These are phyloP conservation scores for Tenthredo amoena DNA, from an alignment of 2,888 invertebrate genomes.

Conservation along the genomic window DNA sequence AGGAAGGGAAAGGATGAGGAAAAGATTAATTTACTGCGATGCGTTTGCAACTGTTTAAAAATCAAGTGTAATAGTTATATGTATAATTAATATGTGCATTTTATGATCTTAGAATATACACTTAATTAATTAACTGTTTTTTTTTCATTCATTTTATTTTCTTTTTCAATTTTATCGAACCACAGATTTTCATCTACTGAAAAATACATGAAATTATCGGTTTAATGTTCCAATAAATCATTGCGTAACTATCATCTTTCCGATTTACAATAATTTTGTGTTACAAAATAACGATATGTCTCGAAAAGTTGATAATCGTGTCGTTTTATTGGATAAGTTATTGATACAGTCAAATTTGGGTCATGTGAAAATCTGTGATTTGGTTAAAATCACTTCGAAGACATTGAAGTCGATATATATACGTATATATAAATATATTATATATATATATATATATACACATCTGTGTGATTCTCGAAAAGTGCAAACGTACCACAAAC, in stretches of 20 bases:
- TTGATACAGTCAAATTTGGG: too few relatives aligned
- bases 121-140: neutral
- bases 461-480: neutral
- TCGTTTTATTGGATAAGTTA: neutral
- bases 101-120: neutral
- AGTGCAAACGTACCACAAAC: neutral
- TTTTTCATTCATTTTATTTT: too few relatives aligned
- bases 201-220: too few relatives aligned
- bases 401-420: neutral
- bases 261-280: neutral
- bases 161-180: neutral
- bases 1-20: neutral
- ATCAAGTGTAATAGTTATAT: neutral
- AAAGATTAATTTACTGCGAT: neutral
- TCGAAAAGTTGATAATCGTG: neutral
- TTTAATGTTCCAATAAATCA: too few relatives aligned
- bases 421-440: neutral
- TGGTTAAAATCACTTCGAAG: neutral
- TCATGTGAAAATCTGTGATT: too few relatives aligned
- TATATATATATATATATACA: neutral
- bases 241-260: neutral
- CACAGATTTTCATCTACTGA: neutral
- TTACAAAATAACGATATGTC: too few relatives aligned
- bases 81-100: neutral
- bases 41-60: neutral